These are phyloP conservation scores for Caenorhabditis elegans DNA, from an alignment of 1,140 invertebrate species.

Conservation along the genomic window WBcel235 BX284606.5:16986501-16987000, in stretches of 20 bases:
- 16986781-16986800: not conserved
- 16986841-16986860: not conserved
- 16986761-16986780: not conserved
- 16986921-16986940: too few species aligned
- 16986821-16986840: slow-evolving; percentile 17
- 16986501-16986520: not conserved
- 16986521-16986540: not conserved
- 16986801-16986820: not conserved
- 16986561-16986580: slow-evolving; percentile 31
- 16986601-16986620: not conserved
- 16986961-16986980: not conserved
- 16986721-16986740: not conserved
- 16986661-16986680: not conserved
- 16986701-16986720: too few species aligned
- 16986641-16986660: slow-evolving; percentile 22
- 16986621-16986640: slow-evolving; percentile 18
- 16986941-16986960: not conserved
- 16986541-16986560: not conserved
- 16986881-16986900: too few species aligned
- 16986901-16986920: too few species aligned
- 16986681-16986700: too few species aligned
- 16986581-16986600: slow-evolving; percentile 12
- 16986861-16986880: not conserved
- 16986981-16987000: slow-evolving; percentile 10
- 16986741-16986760: not conserved